Percentiles rank a stretch among this genome's conserved stretches.
Evolutionary conservation across 1,140 invertebrate species (phyloP).

Genomic region (Drosophila melanogaster): Release_6_plus_ISO1_MT NT_033777.3:28747501-28748000

Average conservation of each 20-base stretch:
- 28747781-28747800: conserved; percentile 81
- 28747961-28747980: conserved; percentile 42
- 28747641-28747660: conserved; percentile 81
- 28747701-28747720: conserved; percentile 20
- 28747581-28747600: conserved; percentile 75
- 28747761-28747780: conserved; percentile 80
- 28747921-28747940: conserved; percentile 50
- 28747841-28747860: conserved; percentile 74
- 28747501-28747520: neutral
- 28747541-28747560: conserved; percentile 61
- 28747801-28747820: conserved; percentile 69
- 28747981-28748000: conserved; percentile 64
- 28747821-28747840: conserved; percentile 24
- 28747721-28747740: conserved; percentile 62
- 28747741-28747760: conserved; percentile 67
- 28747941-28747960: conserved; percentile 21
- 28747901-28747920: conserved; percentile 1
- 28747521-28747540: conserved; percentile 43
- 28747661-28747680: conserved; percentile 77
- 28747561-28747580: conserved; percentile 78
- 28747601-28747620: conserved; percentile 43
- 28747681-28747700: conserved; percentile 76
- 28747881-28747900: conserved; percentile 5
- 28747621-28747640: conserved; percentile 22
- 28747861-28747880: conserved; percentile 9